phyloP scores from a whole-genome alignment of 2,888 invertebrate genomes.

The Timema podura region DNA sequence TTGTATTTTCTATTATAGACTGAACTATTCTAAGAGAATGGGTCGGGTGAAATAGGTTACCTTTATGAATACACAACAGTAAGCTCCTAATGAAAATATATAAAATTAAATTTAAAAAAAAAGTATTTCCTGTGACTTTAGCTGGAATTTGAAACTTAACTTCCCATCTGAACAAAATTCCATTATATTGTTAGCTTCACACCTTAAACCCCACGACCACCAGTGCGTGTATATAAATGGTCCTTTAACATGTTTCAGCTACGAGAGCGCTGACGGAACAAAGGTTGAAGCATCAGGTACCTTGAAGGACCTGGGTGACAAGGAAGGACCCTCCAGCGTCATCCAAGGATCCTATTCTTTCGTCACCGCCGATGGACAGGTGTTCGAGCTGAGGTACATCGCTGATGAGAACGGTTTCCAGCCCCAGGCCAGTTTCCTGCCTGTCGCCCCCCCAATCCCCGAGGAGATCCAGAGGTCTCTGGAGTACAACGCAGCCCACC shows the following conservation, averaged over 20 bases:
- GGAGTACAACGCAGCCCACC: conserved; percentile 12
- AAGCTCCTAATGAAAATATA: too few relatives aligned
- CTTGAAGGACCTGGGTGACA: background rate
- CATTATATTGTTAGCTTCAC: too few relatives aligned
- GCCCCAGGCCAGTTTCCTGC: conserved; percentile 10
- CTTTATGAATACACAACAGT: too few relatives aligned
- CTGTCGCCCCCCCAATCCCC: conserved; percentile 1
- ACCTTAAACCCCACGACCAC: too few relatives aligned
- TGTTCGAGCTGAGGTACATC: background rate
- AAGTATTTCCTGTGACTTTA: too few relatives aligned
- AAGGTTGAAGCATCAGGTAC: background rate
- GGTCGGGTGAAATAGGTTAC: too few relatives aligned
- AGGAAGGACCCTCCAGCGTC: background rate
- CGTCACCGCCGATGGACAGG: background rate
- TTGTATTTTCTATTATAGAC: too few relatives aligned
- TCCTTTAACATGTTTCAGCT: background rate
- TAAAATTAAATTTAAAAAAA: too few relatives aligned
- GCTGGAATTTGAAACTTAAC: too few relatives aligned
- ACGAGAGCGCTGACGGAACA: conserved; percentile 7
- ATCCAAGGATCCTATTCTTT: conserved; percentile 14
- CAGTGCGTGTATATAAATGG: too few relatives aligned
- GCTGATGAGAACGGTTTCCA: conserved; percentile 14
- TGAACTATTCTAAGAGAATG: too few relatives aligned
- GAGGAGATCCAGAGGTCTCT: conserved; percentile 6
- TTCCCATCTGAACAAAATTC: too few relatives aligned